These are phyloP conservation scores for Amblyjoppa fuscipennis DNA, from an alignment of 2,888 invertebrate genomes.

Conservation along the genomic window DNA sequence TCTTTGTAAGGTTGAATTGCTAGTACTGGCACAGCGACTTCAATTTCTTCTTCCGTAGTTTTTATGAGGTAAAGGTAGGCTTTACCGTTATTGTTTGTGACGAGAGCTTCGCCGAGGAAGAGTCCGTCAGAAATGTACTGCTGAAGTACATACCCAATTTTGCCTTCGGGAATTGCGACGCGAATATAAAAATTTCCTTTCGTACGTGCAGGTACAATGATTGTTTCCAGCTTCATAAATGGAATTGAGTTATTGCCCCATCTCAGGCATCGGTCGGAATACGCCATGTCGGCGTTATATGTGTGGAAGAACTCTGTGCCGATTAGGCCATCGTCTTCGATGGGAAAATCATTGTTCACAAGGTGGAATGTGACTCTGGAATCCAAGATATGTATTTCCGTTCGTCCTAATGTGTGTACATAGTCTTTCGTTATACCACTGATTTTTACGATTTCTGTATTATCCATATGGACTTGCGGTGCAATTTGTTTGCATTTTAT, in stretches of 20 bases:
- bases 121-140: conserved; percentile 28
- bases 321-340: conserved; percentile 58
- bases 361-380: no score
- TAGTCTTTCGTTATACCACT: no score
- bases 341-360: conserved; percentile 54
- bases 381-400: no score
- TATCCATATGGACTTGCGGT: no score
- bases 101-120: conserved; percentile 48
- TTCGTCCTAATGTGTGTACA: no score
- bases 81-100: conserved; percentile 46
- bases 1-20: no score
- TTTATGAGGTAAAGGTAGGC: conserved; percentile 55
- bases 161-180: conserved; percentile 39
- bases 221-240: conserved; percentile 46
- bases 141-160: conserved; percentile 56
- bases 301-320: conserved; percentile 47
- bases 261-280: conserved; percentile 36
- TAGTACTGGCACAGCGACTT: conserved; percentile 37
- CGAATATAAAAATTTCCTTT: no score
- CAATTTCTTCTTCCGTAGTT: conserved; percentile 39
- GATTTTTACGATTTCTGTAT: no score
- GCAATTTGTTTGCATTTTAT: no score
- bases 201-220: no score
- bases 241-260: conserved; percentile 22
- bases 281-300: conserved; percentile 32